A percentile compares a stretch with the other conserved stretches of the same genome.
Conservation (phyloP, 2,888 invertebrate genomes). For the Temnothorax rugatulus region DNA sequence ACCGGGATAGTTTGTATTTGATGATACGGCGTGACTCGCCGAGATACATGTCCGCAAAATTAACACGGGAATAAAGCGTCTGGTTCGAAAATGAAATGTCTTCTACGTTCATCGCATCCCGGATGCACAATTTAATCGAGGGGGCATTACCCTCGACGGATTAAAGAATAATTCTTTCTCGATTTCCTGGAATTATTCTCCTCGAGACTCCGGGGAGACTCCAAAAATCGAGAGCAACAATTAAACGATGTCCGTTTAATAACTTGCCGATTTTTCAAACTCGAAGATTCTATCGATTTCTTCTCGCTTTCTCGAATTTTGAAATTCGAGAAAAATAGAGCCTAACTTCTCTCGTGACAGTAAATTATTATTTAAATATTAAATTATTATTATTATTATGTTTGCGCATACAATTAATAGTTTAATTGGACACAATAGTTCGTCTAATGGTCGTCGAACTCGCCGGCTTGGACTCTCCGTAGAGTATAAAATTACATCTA, state of each 20-base stretch:
- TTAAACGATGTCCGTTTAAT: not conserved
- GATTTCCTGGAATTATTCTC: not conserved
- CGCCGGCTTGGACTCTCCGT: constrained; percentile 2
- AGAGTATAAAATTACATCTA: constrained; percentile 45
- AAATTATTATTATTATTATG: not conserved
- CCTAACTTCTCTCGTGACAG: not conserved
- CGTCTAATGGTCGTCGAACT: constrained; percentile 28
- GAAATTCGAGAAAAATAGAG: not conserved
- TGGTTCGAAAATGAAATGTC: not conserved
- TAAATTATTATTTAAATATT: not conserved
- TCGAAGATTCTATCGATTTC: not conserved
- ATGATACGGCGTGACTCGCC: not conserved
- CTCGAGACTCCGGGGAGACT: not conserved
- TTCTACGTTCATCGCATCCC: not conserved
- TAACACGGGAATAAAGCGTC: not conserved
- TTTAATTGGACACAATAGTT: not conserved
- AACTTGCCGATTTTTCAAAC: not conserved
- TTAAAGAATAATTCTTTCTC: not conserved
- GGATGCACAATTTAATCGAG: not conserved
- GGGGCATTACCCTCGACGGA: not conserved
- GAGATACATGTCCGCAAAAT: not conserved
- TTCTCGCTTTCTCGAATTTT: not conserved
- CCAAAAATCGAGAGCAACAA: not conserved
- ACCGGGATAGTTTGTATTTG: constrained; percentile 20
- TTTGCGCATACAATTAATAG: not conserved